Percentiles rank a stretch among this genome's conserved stretches.
Evolutionary conservation across 2,113 vertebrate species (phyloP).

Genomic region (Barnardius zonarius): DNA sequence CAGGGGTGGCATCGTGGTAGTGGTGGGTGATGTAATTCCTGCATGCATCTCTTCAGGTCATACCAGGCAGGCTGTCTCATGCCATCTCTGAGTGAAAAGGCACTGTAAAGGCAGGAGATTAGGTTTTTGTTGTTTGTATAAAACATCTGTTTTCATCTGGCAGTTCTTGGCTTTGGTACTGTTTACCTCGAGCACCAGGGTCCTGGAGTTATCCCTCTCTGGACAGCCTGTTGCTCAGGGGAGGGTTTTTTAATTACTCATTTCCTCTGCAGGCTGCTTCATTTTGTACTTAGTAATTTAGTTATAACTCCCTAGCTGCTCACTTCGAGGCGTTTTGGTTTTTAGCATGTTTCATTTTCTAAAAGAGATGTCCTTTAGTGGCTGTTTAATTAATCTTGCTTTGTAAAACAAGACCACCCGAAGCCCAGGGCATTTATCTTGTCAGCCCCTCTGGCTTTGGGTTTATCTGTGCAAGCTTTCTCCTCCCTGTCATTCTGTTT

Average conservation of each 20-base stretch:
- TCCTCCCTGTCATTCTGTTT: neutral
- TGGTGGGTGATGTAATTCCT: conserved; percentile 31
- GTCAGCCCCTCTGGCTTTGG: neutral
- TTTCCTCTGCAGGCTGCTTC: conserved; percentile 65
- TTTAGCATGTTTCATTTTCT: conserved; percentile 32
- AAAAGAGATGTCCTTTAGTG: conserved; percentile 18
- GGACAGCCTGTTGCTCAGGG: neutral
- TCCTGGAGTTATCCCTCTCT: conserved; percentile 2
- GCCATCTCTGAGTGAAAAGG: neutral
- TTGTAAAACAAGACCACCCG: conserved; percentile 48
- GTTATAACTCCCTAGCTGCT: conserved; percentile 31
- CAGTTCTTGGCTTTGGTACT: neutral
- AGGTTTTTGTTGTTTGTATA: neutral
- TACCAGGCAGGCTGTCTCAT: neutral
- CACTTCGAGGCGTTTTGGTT: neutral
- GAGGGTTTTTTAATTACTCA: conserved; percentile 56
- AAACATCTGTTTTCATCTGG: conserved; percentile 19
- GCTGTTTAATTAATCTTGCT: conserved; percentile 47
- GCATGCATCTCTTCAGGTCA: neutral
- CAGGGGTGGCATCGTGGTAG: neutral
- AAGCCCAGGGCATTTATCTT: conserved; percentile 3
- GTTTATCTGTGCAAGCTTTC: neutral
- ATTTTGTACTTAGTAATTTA: conserved; percentile 61
- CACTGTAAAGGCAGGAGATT: neutral
- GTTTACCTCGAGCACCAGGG: neutral